phyloP scores from a whole-genome alignment of 2,797 vertebrate genomes.

The Cyclopterus lumpus region DNA sequence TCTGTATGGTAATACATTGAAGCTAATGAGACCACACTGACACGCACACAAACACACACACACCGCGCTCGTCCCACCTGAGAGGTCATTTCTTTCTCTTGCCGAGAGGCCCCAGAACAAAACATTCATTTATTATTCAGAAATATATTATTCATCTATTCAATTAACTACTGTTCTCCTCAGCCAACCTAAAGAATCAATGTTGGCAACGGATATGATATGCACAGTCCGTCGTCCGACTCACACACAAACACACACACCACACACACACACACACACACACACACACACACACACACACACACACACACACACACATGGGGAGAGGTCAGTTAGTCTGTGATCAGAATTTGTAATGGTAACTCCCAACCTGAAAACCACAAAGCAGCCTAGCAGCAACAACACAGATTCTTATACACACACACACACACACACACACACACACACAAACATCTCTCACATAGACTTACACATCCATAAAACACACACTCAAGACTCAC shows the following conservation, averaged over 20 bases:
- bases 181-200: conserved; percentile 82
- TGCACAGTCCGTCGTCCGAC: conserved; percentile 65
- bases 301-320: conserved; percentile 6
- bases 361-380: conserved; percentile 43
- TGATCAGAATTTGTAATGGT: conserved; percentile 71
- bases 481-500: not conserved
- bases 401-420: conserved; percentile 2
- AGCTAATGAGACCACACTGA: conserved; percentile 63
- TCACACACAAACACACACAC: conserved; percentile 26
- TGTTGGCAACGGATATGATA: conserved; percentile 71
- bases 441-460: too few species aligned
- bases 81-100: conserved; percentile 78
- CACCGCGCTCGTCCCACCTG: conserved; percentile 65
- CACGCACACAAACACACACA: conserved; percentile 29
- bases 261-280: conserved; percentile 24
- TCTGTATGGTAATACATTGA: conserved; percentile 70
- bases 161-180: conserved; percentile 81
- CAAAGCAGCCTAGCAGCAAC: conserved; percentile 34
- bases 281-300: conserved; percentile 15
- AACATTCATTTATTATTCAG: conserved; percentile 85
- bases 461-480: not conserved
- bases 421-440: not conserved
- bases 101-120: conserved; percentile 79
- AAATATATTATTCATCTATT: conserved; percentile 85
- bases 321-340: conserved; percentile 68